A percentile compares a stretch with the other conserved stretches of the same genome.
Evolutionary conservation across 2,888 invertebrate species (phyloP).

Genomic region (Diarsia brunnea): DNA sequence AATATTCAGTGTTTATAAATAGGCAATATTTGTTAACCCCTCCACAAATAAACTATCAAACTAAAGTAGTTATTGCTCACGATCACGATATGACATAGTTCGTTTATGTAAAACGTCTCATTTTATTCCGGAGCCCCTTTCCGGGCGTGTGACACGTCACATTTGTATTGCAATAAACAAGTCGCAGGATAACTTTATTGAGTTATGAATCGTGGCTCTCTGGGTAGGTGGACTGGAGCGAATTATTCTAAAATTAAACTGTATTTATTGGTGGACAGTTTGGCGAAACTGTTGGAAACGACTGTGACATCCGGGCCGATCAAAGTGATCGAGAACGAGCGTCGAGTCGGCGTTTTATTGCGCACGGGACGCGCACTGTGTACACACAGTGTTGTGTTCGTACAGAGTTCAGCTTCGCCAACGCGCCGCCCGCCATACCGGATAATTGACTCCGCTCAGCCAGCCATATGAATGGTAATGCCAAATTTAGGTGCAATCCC

Average conservation of each 20-base stretch:
- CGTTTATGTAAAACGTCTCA: constrained; percentile 63
- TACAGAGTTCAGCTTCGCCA: constrained; percentile 4
- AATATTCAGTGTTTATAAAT: constrained; percentile 46
- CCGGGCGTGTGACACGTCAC: constrained; percentile 70
- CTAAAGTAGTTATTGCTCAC: constrained; percentile 54
- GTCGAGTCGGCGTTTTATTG: constrained; percentile 79
- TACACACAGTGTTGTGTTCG: constrained; percentile 9
- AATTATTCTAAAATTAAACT: constrained; percentile 86
- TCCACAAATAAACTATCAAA: constrained; percentile 60
- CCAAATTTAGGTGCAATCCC: constrained; percentile 67
- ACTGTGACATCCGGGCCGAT: constrained; percentile 87
- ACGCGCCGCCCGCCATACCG: constrained; percentile 55
- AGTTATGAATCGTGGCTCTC: constrained; percentile 76
- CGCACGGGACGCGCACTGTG: constrained; percentile 45
- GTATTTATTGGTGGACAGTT: constrained; percentile 80
- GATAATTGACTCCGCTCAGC: constrained; percentile 69
- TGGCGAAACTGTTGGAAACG: constrained; percentile 80
- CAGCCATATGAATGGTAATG: constrained; percentile 68
- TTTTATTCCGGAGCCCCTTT: constrained; percentile 66
- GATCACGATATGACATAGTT: constrained; percentile 63
- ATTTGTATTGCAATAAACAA: constrained; percentile 78
- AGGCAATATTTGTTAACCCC: constrained; percentile 50
- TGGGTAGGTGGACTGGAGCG: constrained; percentile 79
- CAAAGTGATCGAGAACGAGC: constrained; percentile 85
- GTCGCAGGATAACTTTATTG: constrained; percentile 77